Evolutionary conservation across 2,888 invertebrate genomes (phyloP).

Genomic region (Lysandra coridon): DNA sequence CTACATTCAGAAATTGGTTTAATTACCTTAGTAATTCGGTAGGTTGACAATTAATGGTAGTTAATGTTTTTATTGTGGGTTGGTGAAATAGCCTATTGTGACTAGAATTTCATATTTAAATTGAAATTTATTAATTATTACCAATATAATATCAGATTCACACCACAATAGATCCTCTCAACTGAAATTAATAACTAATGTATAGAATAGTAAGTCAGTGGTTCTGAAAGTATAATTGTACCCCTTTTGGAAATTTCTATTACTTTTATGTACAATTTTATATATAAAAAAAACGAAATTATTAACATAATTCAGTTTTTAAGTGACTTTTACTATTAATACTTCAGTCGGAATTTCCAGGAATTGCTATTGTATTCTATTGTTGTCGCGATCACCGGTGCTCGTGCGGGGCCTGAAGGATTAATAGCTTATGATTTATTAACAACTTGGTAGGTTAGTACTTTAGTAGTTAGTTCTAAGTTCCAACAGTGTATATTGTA

Average conservation of each 20-base stretch:
- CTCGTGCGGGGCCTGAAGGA: too few species aligned
- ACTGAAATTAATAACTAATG: neutral
- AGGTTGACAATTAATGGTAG: neutral
- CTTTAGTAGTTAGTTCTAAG: too few species aligned
- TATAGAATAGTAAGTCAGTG: neutral
- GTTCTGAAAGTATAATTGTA: neutral
- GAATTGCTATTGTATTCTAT: too few species aligned
- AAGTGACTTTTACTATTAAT: too few species aligned
- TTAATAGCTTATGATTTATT: too few species aligned
- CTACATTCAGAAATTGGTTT: neutral
- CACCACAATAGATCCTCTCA: neutral
- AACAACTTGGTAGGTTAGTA: too few species aligned
- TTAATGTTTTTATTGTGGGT: neutral
- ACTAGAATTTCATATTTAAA: neutral
- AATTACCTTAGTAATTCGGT: neutral
- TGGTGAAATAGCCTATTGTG: neutral
- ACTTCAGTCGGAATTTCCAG: too few species aligned
- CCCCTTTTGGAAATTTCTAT: neutral
- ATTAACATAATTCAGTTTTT: too few species aligned
- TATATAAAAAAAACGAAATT: neutral
- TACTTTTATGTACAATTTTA: neutral
- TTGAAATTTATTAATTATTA: neutral
- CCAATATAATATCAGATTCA: neutral
- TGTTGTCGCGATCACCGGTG: too few species aligned
- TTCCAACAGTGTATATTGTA: too few species aligned